Base-by-base conservation (phyloP, 1,140 invertebrate genomes). In the Psilanteris sp. region DNA sequence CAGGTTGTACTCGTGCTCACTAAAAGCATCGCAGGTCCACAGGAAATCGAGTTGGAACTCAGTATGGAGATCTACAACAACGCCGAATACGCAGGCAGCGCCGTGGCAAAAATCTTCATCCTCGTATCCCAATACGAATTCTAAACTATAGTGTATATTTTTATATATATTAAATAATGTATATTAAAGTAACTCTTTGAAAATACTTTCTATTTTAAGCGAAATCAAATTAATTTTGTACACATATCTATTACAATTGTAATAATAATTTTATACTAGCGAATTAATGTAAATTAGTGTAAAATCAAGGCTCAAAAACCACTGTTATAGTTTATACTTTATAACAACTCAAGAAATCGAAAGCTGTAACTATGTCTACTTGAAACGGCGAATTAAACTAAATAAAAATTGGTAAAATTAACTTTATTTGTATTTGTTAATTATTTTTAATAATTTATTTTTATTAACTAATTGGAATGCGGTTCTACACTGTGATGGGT, bases 31-130 rank as follows among this genome's bases (percentile, higher is more conserved):
- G 87, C 91, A 32, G 96, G 96, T 0, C 96, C 96, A 0, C 96
- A 98, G 86, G 96, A 97, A 78, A 93, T 98, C 31, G 93, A 97
- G 61, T 83, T 98, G 3, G 92, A 96, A 68, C 88, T 98, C 7
- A 92, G 90, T 32, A 97, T 98, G 96, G 93, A 95, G 74, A 90
- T 97, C 2, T 96, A 93, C 82, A 88, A 89, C 29, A 90, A 91
- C 43, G 90, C 91, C 0, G 86, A 89, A 22, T 94, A 94, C 36
- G 91, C 91, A 1, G 96, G 95, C 0, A 94, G 92, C 14, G 95
- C 94, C 1, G 91, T 97, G 0, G 95, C 95, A 0, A 96, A 94
- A 83, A 89, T 97, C 31, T 93, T 93, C 72, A 92, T 98, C 22
- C 93, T 93, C 81, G 95, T 97, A 1, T 95, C 96, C 0, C 92